Base-by-base conservation (phyloP, 1,140 invertebrate species). In the Camponotus pennsylvanicus region DNA sequence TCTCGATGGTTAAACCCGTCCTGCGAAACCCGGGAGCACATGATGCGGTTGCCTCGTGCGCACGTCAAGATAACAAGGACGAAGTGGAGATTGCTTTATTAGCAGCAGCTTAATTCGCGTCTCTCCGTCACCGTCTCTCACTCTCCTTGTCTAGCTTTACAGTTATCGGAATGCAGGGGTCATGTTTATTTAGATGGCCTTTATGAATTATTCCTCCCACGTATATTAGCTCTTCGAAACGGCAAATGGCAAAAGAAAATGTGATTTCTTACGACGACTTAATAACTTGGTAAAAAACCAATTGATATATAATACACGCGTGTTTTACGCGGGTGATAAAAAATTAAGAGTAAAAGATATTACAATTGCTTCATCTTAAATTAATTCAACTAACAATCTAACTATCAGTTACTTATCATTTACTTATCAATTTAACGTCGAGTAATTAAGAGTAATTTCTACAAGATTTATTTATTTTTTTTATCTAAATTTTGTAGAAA, bases 11-110 rank as follows among this genome's bases (percentile, higher is more conserved):
- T 84, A 67, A 86, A 66, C 80, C 42, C 85, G 69, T 86, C 77
- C 69, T 61, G 77, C 76, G 66, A 86, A 80, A 40, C 49, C 66
- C 55, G 11, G 49, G 55, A 80, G 55, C 85, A 82, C 85, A 82
- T 70, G 40, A 73, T 73, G 67, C 69, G 40, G 40, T 18, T 27
- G 27, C 32, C 34, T 63, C 37, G 59, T 42, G 84, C 76, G 52
- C 66, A 55, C 75, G 79, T 86, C 85, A 75, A 84, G 79, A 86
- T 86, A 86, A 86, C 67, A 86, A 86, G 85, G 61, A 79, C 79
- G 69, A 64, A 86, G 85, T 86, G 85, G 79, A 86, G 79, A 86
- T 86, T 86, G 85, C 79, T 86, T 86, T 79, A 84, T 86, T 86
- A 86, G 85, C 49, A 84, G 85, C 40, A 32, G 49, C 69, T 49